Conservation (phyloP, 2,888 invertebrate species). For the Hypolimnas misippus region DNA sequence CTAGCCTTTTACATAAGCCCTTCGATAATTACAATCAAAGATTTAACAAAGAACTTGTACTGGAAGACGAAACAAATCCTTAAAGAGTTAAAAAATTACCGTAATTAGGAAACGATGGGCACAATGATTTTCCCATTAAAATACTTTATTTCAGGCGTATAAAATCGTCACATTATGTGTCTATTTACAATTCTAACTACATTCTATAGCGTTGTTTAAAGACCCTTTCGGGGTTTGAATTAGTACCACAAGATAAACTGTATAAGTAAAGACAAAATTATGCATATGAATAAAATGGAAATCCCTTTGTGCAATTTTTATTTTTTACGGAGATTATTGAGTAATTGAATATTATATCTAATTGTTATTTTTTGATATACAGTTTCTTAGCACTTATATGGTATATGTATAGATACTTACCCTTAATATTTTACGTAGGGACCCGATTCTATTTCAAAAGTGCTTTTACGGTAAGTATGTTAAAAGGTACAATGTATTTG, state of each 20-base stretch:
- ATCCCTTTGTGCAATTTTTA: constrained; percentile 39
- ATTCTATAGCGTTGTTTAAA: constrained; percentile 61
- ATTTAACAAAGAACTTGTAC: constrained; percentile 35
- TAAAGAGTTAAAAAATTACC: constrained; percentile 45
- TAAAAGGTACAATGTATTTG: constrained; percentile 34
- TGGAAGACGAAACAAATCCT: constrained; percentile 73
- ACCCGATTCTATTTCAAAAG: constrained; percentile 20
- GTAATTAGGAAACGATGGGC: constrained; percentile 32
- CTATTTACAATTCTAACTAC: constrained; percentile 73
- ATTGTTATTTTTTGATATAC: constrained; percentile 36
- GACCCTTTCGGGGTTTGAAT: constrained; percentile 55
- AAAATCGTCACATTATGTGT: constrained; percentile 67
- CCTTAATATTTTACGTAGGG: constrained; percentile 16
- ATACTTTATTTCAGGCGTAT: constrained; percentile 64
- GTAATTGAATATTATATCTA: constrained; percentile 34
- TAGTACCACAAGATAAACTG: constrained; percentile 48
- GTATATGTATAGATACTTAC: constrained; percentile 31
- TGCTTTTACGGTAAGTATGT: constrained; percentile 16
- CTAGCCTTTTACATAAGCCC: constrained; percentile 26
- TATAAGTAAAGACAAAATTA: constrained; percentile 37
- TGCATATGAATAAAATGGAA: constrained; percentile 39
- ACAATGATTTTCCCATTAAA: constrained; percentile 37
- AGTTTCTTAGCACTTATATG: constrained; percentile 38
- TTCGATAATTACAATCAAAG: constrained; percentile 4
- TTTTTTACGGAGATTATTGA: constrained; percentile 38